phyloP scores from a whole-genome alignment of 2,888 invertebrate genomes.

The Leptura quadrifasciata region DNA sequence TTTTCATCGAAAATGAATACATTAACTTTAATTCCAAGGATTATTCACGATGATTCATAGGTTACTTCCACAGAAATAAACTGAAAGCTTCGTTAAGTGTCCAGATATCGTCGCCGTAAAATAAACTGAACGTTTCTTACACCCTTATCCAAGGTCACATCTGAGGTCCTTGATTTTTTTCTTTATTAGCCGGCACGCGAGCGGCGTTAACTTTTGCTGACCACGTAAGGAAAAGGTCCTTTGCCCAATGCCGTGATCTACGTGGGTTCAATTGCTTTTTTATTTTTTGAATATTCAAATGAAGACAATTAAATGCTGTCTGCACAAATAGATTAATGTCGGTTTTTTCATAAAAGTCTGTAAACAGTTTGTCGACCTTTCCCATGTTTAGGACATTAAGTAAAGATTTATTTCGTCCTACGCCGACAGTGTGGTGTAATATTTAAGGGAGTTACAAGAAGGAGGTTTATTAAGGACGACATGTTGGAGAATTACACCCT shows the following conservation, averaged over 20 bases:
- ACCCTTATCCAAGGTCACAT: conserved; percentile 31
- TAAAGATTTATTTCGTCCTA: too few relatives aligned
- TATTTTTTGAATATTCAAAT: conserved; percentile 1
- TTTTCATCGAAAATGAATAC: conserved; percentile 14
- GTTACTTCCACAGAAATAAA: background rate
- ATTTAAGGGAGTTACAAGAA: too few relatives aligned
- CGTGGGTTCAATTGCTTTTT: background rate
- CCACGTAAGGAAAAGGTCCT: conserved; percentile 9
- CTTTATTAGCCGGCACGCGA: background rate
- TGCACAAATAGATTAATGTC: background rate
- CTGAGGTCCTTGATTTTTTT: conserved; percentile 32
- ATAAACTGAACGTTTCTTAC: conserved; percentile 8
- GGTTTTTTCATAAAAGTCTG: background rate
- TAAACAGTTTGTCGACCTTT: background rate
- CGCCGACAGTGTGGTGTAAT: too few relatives aligned
- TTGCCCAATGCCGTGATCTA: background rate
- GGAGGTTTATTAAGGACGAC: too few relatives aligned
- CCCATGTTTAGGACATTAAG: too few relatives aligned
- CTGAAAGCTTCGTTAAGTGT: background rate
- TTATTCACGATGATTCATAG: conserved; percentile 9
- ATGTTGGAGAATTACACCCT: too few relatives aligned
- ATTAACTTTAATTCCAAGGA: conserved; percentile 13
- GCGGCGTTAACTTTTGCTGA: background rate
- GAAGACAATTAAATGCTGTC: background rate
- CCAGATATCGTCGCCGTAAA: background rate